Percentiles rank a stretch among this genome's conserved stretches.
Evolutionary conservation across 2,888 invertebrate genomes (phyloP).

Genomic region (Branchellion lobata): DNA sequence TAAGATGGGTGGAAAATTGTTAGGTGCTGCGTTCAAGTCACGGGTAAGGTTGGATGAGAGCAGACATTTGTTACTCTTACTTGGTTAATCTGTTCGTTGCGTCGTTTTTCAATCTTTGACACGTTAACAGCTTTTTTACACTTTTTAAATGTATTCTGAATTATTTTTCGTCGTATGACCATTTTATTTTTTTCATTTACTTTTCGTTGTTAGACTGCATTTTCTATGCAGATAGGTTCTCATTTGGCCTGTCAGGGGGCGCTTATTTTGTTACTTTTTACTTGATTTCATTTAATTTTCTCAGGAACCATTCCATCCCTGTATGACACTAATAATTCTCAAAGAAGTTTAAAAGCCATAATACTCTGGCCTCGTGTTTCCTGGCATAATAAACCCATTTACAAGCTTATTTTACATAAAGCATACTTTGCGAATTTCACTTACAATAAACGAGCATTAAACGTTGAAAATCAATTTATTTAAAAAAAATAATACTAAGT

Average conservation of each 20-base stretch:
- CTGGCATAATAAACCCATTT: no score
- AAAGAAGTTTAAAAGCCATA: no score
- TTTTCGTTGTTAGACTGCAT: background rate
- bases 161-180: no score
- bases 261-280: constrained; percentile 8
- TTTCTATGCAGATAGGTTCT: background rate
- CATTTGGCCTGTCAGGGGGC: background rate
- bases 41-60: background rate
- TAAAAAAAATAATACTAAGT: no score
- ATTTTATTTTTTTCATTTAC: background rate
- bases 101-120: background rate
- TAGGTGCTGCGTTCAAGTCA: constrained; percentile 9
- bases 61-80: background rate
- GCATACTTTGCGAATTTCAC: no score
- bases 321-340: no score
- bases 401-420: no score
- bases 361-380: no score
- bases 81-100: background rate
- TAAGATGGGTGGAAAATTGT: no score
- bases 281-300: constrained; percentile 1
- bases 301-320: constrained; percentile 11
- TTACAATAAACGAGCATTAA: no score
- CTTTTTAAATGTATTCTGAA: no score
- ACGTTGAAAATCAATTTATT: no score
- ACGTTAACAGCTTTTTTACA: background rate